These are phyloP conservation scores for Bubalus kerabau DNA, from an alignment of 2,113 vertebrate genomes.

Conservation along the genomic window DNA sequence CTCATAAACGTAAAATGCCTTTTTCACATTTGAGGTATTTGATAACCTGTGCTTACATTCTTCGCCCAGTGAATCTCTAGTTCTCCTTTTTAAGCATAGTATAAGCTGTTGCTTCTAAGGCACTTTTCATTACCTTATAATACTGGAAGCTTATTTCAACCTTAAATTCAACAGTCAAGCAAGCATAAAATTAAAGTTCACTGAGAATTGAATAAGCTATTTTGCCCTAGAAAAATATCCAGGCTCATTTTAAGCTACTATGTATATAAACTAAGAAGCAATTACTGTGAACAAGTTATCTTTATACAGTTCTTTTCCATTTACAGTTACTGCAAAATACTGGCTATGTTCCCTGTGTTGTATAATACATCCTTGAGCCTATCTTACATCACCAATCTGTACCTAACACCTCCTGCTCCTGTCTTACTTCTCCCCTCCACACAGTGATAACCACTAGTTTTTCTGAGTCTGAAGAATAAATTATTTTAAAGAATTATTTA, in stretches of 20 bases:
- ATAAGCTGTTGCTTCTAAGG: not conserved
- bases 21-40: not conserved
- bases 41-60: not conserved
- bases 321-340: not conserved
- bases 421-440: not conserved
- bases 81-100: not conserved
- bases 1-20: not conserved
- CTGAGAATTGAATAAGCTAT: not conserved
- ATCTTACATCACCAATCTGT: not conserved
- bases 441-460: not conserved
- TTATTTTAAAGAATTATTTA: not conserved
- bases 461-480: not conserved
- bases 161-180: not conserved
- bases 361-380: not conserved
- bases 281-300: not conserved
- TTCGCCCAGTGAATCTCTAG: not conserved
- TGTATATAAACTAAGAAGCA: not conserved
- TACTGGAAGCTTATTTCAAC: not conserved
- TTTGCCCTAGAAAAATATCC: not conserved
- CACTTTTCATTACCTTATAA: not conserved
- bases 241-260: not conserved
- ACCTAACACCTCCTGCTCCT: not conserved
- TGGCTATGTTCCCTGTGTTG: not conserved
- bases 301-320: not conserved
- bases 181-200: slow-evolving; percentile 21